Base-by-base conservation (phyloP, 2,888 invertebrate species). In the Cylindroiulus punctatus region DNA sequence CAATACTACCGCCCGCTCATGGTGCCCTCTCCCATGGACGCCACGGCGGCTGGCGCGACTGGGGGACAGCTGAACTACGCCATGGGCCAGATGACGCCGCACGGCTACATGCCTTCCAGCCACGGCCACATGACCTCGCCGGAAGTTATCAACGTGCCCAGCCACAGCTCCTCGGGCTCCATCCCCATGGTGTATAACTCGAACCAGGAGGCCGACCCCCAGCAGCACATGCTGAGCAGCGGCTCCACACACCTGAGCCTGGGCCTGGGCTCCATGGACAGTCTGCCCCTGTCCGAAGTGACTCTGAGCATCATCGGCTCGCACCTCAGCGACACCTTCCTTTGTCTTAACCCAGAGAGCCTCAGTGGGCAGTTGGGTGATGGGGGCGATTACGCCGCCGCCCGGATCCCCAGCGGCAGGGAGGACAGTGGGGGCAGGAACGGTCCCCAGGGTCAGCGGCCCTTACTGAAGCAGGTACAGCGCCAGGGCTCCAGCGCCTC, bases 81-180 rank as follows among this genome's bases (percentile, higher is more conserved):
- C 26, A 14, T 81, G 86, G 81, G 40, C 26, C 14, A 19, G 57
- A 47, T 84, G 84, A 19, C 26, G 19, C 57, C 84, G 5, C 32
- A 47, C 10, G 65, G n/a, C 12, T 76, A 36, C 76, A 40, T 44
- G 8, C 47, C 52, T 12, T 84, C 83, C 40, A 22, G 40, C 22
- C 47, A 81, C 5, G 83, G 12, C 52, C 32, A 65, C n/a, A 47
- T 84, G 30, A 12, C 52, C 26, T 44, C 83, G 14, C 86, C 86
- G n/a, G 86, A 86, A n/a, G 86, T 86, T 22, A 86, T 86, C 40
- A 86, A 44, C 83, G n/a, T 86, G n/a, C 52, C 86, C 17, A 86
- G 86, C 57, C 52, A 86, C 84, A 84, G 84, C 32, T 86, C 86
- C 7, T 26, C 84, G 1, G 85, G 85, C 19, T 85, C 85, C 26